Evolutionary conservation across 2,888 invertebrate species (phyloP), one percentile per base, ranked within the genome.

Genomic region (Orthosia incerta): DNA sequence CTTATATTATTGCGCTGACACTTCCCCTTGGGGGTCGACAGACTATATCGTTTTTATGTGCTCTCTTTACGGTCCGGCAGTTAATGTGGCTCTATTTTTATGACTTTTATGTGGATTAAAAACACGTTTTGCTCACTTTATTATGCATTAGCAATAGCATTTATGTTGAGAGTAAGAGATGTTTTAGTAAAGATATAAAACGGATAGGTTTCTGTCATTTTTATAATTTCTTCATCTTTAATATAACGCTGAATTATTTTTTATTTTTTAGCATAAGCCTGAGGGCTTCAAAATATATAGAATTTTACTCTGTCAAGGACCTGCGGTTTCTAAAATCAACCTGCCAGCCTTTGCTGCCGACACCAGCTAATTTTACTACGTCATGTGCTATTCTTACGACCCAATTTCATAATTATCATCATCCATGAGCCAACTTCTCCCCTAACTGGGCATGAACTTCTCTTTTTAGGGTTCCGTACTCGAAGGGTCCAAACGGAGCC

Each of bases 51-150:
- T 69, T 85, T 84, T 85, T 87, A 86, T 76, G 74, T 63, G 48
- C 70, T 57, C 31, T 23, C 51, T 86, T 85, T 79, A 87, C 53
- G 67, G 74, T 56, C 74, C 31, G 63, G 46, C 72, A 76, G 87
- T 82, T 86, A 82, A 86, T 76, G 87, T 78, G 66, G 61, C 62
- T 73, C 66, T 84, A 84, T 74, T 85, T 86, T 76, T 53, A 76
- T 71, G 79, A 73, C 74, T 74, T 73, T 78, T 72, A 76, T 73
- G 67, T 61, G 79, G 79, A 80, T 80, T 80, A 80, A 79, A 79
- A 79, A 72, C 60, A 73, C 53, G 56, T 79, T 68, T 68, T 63
- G 16, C 60, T 66, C n/a, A 53, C 18, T 79, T 79, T 79, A 83
- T 67, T 79, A 64, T 64, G 63, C 62, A 79, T 63, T 66, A 61